phyloP scores from a whole-genome alignment of 2,797 vertebrate genomes.

The Myotis daubentonii region DNA sequence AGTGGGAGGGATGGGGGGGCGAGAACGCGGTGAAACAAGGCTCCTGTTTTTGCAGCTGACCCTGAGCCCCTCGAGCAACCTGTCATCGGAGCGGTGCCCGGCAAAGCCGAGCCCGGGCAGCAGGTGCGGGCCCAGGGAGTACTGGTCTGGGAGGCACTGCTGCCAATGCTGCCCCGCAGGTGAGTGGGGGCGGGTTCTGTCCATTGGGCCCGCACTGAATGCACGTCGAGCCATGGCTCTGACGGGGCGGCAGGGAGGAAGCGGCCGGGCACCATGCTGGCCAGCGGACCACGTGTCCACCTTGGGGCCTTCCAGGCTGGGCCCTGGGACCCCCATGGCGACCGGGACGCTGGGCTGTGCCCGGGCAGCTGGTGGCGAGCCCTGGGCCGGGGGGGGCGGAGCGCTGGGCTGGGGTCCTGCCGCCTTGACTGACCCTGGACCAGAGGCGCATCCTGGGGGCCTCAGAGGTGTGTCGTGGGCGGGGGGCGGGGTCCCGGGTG shows the following conservation, averaged over 20 bases:
- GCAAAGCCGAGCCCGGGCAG: accelerated
- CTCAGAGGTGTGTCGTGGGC: too few species aligned
- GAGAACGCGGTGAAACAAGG: too few species aligned
- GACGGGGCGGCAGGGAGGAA: not conserved
- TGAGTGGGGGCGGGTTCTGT: not conserved
- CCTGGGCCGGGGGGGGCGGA: not conserved
- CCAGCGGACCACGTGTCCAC: not conserved
- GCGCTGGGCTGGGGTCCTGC: too few species aligned
- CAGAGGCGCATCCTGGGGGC: not conserved
- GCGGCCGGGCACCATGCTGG: not conserved
- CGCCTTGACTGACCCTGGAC: too few species aligned
- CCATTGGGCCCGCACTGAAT: accelerated
- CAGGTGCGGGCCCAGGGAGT: not conserved
- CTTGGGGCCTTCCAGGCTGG: too few species aligned
- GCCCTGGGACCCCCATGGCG: not conserved
- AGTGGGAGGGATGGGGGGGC: too few species aligned
- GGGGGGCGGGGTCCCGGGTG: too few species aligned
- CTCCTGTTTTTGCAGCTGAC: not conserved
- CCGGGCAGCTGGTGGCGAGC: not conserved
- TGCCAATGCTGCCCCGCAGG: not conserved
- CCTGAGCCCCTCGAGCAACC: too few species aligned
- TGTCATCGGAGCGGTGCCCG: not conserved
- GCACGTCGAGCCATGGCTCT: not conserved
- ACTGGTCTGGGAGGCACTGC: not conserved
- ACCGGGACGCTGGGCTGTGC: not conserved